These are phyloP conservation scores for Choristoneura rosaceana DNA, from an alignment of 2,888 invertebrate species.

Conservation along the genomic window DNA sequence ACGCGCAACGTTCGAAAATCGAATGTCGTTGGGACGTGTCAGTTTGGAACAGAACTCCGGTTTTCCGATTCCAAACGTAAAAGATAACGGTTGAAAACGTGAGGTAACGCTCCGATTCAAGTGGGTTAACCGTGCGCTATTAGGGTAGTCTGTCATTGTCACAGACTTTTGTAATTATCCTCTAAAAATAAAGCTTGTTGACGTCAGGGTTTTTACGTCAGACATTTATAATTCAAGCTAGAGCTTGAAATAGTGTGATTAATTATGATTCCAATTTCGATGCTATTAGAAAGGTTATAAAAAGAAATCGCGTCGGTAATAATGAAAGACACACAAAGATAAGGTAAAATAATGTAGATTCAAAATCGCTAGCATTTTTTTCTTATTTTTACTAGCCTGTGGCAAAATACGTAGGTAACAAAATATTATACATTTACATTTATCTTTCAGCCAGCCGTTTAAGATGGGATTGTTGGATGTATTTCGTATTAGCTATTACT, in stretches of 20 bases:
- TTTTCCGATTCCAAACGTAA: constrained; percentile 49
- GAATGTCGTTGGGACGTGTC: constrained; percentile 71
- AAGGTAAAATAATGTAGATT: neutral
- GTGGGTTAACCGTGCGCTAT: constrained; percentile 26
- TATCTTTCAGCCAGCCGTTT: neutral
- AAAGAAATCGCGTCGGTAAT: neutral
- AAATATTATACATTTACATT: neutral
- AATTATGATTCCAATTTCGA: neutral
- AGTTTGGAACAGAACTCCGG: constrained; percentile 52
- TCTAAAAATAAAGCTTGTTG: constrained; percentile 23
- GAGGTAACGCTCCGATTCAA: constrained; percentile 16
- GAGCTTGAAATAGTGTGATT: neutral
- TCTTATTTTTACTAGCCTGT: neutral
- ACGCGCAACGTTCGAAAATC: constrained; percentile 75
- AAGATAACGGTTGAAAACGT: constrained; percentile 37
- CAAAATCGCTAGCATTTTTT: neutral
- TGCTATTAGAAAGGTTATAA: neutral
- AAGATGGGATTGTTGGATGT: neutral
- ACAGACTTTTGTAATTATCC: constrained; percentile 31
- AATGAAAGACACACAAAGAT: constrained; percentile 6
- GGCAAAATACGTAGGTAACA: neutral
- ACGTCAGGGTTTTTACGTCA: constrained; percentile 28
- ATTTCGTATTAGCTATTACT: too few species aligned
- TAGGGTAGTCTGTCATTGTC: constrained; percentile 36
- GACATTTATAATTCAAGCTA: constrained; percentile 27